Conservation (phyloP, 2,797 vertebrate genomes). For the Melopsittacus undulatus region DNA sequence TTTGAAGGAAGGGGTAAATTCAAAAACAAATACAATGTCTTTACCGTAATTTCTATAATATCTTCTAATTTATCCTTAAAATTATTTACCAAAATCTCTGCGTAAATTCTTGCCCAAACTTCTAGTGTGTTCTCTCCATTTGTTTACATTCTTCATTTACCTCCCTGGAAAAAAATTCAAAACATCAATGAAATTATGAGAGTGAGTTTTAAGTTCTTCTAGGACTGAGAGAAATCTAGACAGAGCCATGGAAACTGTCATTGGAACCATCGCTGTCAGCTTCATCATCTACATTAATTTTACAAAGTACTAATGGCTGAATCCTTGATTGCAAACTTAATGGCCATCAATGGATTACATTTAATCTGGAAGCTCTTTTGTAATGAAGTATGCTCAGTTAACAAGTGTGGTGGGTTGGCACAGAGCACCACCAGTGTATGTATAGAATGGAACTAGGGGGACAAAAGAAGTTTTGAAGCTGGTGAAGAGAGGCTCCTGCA, state of each 20-base stretch:
- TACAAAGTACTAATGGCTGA: background rate
- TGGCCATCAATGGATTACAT: background rate
- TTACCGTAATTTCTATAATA: background rate
- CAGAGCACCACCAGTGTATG: background rate
- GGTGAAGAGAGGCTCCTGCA: background rate
- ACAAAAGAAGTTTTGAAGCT: background rate
- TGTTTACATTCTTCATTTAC: background rate
- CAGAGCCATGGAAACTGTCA: background rate
- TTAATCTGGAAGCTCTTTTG: background rate
- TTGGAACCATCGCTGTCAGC: no score
- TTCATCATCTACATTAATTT: background rate
- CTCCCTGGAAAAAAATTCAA: background rate
- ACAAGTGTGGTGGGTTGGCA: no score
- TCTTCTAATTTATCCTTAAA: background rate
- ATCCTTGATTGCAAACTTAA: background rate
- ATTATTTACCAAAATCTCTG: background rate
- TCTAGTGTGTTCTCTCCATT: fast-evolving
- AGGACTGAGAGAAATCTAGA: background rate
- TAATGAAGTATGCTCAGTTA: background rate
- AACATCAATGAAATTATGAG: background rate
- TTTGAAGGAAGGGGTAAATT: background rate
- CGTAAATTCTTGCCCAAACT: background rate
- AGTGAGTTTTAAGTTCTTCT: background rate
- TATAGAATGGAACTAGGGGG: background rate
- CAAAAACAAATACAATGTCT: background rate